These are phyloP conservation scores for Beroe ovata DNA, from an alignment of 37 sponge, comb jelly and placozoan species.

Conservation along the genomic window DNA sequence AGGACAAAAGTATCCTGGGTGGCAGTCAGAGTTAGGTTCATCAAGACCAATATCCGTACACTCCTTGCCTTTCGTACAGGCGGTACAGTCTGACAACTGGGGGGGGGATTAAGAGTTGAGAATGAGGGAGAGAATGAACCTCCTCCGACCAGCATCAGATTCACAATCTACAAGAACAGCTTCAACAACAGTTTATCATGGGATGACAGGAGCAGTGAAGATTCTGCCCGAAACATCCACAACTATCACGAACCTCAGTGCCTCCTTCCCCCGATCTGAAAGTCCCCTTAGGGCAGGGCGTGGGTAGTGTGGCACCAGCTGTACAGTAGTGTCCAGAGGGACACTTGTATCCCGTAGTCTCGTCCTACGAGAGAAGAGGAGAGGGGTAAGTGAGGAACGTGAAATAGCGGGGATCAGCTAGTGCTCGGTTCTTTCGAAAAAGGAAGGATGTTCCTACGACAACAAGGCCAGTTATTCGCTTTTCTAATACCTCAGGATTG, in stretches of 20 bases:
- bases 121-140: no score
- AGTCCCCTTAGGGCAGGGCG: constrained; percentile 56
- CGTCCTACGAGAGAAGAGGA: no score
- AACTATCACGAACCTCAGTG: constrained; percentile 1
- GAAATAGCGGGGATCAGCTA: no score
- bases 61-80: constrained; percentile 54
- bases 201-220: no score
- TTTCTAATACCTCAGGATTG: constrained; percentile 24
- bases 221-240: neutral
- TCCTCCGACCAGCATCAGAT: no score
- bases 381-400: no score
- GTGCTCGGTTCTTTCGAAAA: no score
- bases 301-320: neutral
- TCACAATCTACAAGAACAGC: no score
- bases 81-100: constrained; percentile 3
- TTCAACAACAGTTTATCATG: no score
- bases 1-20: constrained; percentile 67
- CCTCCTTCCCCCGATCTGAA: constrained; percentile 5
- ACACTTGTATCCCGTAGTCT: constrained; percentile 16
- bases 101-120: no score
- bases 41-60: constrained; percentile 32
- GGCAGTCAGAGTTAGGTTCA: constrained; percentile 16
- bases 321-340: constrained; percentile 69
- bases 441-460: no score
- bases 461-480: no score